Base-by-base conservation (phyloP, 2,888 invertebrate species). In the Arenicola marina region DNA sequence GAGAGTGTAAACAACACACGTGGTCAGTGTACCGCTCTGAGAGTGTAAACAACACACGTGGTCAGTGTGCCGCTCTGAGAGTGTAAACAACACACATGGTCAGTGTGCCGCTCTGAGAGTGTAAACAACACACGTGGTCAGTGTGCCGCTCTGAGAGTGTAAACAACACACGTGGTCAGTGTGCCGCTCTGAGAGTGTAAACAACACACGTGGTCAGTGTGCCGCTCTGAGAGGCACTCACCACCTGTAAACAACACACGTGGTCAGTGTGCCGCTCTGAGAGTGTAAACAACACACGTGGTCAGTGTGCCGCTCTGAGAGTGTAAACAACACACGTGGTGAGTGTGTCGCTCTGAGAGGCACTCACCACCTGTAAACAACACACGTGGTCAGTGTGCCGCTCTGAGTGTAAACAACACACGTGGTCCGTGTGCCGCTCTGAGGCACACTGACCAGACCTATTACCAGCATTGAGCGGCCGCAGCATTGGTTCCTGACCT, bases 161-260 rank as follows among this genome's bases (percentile, higher is more conserved):
- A 82, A 29, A 79, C 68, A 78, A 83, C 75, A 83, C 83, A 83
- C 69, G 83, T 76, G 55, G 73, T 74, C 63, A 83, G 69, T 1
- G 76, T 78, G 11, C 83, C 83, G 2, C 71, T 76, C 66, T 83
- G 82, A 61, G 80, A 78, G 80, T 81, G 69, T 83, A 82, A 29
- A 79, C 68, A 78, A 83, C 75, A 83, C 83, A 83, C 69, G 83
- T 76, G 55, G 73, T 74, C 63, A 83, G 69, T 1, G 76, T 78
- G 11, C 83, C 83, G 2, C 71, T 76, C 66, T 83, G 82, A 61
- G 80, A 78, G 4, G 78, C 76, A 68, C 77, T 81, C 38, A 83
- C 75, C 83, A 83, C 67, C 80, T 81, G 69, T 83, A 82, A 29
- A 79, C 68, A 78, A 83, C 75, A 83, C 83, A 83, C 69, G 83